phyloP scores from a whole-genome alignment of 2,888 invertebrate genomes.

The Phania funesta region DNA sequence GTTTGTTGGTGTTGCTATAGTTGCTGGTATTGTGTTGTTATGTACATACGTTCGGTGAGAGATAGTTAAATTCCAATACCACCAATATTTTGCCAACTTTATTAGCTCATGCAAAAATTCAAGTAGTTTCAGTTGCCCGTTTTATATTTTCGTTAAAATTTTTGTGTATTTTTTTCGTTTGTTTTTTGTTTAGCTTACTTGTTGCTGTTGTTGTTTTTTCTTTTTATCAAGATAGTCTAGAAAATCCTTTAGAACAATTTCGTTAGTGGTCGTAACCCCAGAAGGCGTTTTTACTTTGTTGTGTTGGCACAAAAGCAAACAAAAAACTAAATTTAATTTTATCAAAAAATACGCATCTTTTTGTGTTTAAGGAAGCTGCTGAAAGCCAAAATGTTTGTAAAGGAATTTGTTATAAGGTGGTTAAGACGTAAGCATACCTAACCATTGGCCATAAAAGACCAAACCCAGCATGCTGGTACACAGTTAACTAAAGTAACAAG shows the following conservation, averaged over 20 bases:
- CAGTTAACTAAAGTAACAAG: conserved; percentile 62
- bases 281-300: conserved; percentile 57
- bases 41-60: conserved; percentile 43
- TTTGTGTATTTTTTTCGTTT: conserved; percentile 18
- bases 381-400: conserved; percentile 62
- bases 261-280: conserved; percentile 20
- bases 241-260: conserved; percentile 66
- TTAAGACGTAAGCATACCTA: conserved; percentile 45
- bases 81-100: conserved; percentile 71
- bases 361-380: conserved; percentile 66
- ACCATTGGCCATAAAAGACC: conserved; percentile 45
- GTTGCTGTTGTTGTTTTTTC: conserved; percentile 9
- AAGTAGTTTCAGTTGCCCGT: conserved; percentile 47
- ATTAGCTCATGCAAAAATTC: conserved; percentile 70
- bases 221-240: conserved; percentile 69
- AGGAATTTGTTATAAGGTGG: conserved; percentile 67
- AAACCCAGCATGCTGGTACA: conserved; percentile 60
- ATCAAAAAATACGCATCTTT: conserved; percentile 70
- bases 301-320: not conserved
- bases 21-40: conserved; percentile 28
- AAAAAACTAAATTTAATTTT: conserved; percentile 45
- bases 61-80: conserved; percentile 67
- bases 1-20: conserved; percentile 14
- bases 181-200: not conserved
- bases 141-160: conserved; percentile 50